phyloP scores from a whole-genome alignment of 2,797 vertebrate species.

The Poecilia picta region DNA sequence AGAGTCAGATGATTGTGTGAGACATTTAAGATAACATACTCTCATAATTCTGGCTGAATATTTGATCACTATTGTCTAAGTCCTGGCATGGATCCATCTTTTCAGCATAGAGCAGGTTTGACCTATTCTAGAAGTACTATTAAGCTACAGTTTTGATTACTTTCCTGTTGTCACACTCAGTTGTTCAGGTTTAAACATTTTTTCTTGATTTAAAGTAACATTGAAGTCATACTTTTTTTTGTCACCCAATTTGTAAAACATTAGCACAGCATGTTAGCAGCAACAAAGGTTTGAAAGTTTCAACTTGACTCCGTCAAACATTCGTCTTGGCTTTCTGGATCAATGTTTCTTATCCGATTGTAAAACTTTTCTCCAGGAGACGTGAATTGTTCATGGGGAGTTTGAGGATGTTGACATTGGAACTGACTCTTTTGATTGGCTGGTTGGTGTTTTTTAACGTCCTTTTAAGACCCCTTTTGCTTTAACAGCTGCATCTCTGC shows the following conservation, averaged over 20 bases:
- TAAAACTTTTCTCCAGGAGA: not conserved
- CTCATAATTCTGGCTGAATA: not conserved
- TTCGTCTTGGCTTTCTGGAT: not conserved
- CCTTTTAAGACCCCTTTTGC: not conserved
- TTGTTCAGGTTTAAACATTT: too few species aligned
- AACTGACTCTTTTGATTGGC: not conserved
- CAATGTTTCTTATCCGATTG: not conserved
- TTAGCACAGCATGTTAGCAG: too few species aligned
- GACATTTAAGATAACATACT: not conserved
- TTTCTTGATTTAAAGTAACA: too few species aligned
- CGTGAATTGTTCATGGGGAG: not conserved
- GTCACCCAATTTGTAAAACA: not conserved
- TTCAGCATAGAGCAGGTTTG: not conserved
- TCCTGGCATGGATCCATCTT: not conserved
- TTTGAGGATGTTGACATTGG: not conserved
- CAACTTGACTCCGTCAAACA: not conserved
- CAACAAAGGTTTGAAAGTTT: too few species aligned
- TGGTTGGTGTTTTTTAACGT: not conserved
- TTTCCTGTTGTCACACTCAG: not conserved
- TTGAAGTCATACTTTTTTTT: too few species aligned
- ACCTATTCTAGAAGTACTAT: not conserved
- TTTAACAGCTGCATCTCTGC: not conserved
- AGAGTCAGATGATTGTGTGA: not conserved
- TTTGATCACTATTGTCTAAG: not conserved
- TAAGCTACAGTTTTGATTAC: not conserved